Conservation (phyloP, 2,113 vertebrate genomes). For the Solea senegalensis region DNA sequence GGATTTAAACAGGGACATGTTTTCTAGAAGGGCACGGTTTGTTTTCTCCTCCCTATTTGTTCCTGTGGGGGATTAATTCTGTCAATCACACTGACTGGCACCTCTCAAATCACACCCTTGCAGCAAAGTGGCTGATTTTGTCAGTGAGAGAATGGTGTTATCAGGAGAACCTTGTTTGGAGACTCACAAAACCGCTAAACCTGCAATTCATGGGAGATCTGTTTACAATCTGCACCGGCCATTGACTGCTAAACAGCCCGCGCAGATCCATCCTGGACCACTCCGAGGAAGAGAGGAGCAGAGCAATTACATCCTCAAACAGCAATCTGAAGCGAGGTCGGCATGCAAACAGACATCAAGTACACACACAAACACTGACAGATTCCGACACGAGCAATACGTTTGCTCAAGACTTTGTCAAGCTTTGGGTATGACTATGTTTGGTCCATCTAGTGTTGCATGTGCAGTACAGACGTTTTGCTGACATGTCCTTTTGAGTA, state of each 20-base stretch:
- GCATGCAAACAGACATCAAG: conserved; percentile 77
- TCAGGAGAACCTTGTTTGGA: conserved; percentile 85
- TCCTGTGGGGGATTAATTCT: conserved; percentile 85
- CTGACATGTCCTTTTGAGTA: conserved; percentile 38
- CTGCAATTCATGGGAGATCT: conserved; percentile 86
- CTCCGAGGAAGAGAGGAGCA: conserved; percentile 80
- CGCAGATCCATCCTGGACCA: conserved; percentile 78
- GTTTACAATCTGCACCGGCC: conserved; percentile 84
- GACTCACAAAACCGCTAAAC: conserved; percentile 84
- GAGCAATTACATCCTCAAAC: conserved; percentile 84
- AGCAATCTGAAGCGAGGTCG: conserved; percentile 77
- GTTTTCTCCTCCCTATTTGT: conserved; percentile 80
- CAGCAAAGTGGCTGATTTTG: conserved; percentile 86
- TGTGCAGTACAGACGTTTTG: conserved; percentile 52
- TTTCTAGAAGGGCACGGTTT: conserved; percentile 80
- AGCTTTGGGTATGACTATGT: conserved; percentile 66
- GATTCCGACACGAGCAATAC: conserved; percentile 70
- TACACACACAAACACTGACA: conserved; percentile 74
- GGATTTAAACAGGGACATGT: conserved; percentile 80
- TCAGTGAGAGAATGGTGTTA: conserved; percentile 81
- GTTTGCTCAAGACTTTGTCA: conserved; percentile 76
- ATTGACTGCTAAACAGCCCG: conserved; percentile 84
- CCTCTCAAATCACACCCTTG: conserved; percentile 83
- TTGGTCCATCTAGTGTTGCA: conserved; percentile 59
- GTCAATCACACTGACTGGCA: conserved; percentile 85